These are phyloP conservation scores for Galemys pyrenaicus DNA, from an alignment of 2,113 vertebrate species.

Conservation along the genomic window DNA sequence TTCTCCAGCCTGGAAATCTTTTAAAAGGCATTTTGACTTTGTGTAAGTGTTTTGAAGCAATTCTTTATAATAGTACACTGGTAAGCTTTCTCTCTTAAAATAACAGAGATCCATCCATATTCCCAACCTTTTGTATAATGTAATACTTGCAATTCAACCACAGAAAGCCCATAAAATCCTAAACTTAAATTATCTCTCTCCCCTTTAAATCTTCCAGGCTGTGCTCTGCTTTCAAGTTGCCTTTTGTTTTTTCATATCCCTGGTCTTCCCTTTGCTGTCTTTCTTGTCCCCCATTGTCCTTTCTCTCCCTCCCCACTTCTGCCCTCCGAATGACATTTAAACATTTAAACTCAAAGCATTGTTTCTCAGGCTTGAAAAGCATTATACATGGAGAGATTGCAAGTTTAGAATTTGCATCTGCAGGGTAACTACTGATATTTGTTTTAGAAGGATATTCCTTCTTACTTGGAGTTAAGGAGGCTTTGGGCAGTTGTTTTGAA, in stretches of 20 bases:
- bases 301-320: neutral
- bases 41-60: constrained; percentile 63
- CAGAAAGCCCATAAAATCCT: neutral
- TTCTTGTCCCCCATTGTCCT: neutral
- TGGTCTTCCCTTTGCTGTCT: neutral
- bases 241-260: neutral
- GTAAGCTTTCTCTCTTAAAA: constrained; percentile 48
- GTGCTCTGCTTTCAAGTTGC: neutral
- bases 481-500: neutral
- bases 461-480: neutral
- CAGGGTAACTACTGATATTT: neutral
- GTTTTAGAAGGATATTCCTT: neutral
- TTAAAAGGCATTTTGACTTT: constrained; percentile 60
- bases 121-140: neutral
- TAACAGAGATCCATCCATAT: constrained; percentile 11
- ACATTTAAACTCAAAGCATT: constrained; percentile 2
- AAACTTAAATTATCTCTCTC: neutral
- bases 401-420: constrained; percentile 10
- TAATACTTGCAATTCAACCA: constrained; percentile 4
- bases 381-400: neutral
- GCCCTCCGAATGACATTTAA: constrained; percentile 47
- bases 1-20: constrained; percentile 68
- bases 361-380: constrained; percentile 37
- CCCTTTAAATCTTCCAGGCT: neutral
- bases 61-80: constrained; percentile 23